Evolutionary conservation across 2,113 vertebrate genomes (phyloP).

Genomic region (Tretioscincus oriximinensis): DNA sequence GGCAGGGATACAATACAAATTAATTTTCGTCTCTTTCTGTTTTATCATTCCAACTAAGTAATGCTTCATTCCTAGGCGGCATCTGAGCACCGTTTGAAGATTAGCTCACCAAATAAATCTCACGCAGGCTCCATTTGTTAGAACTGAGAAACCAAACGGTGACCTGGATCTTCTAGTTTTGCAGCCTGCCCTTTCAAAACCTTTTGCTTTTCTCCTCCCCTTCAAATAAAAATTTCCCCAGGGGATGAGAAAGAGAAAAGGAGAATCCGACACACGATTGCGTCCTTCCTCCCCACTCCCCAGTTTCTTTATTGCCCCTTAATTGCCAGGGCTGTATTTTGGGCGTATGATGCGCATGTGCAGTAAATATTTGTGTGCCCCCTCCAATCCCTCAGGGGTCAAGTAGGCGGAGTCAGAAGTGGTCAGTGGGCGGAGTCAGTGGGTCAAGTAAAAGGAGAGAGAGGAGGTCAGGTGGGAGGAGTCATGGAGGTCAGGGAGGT

Average conservation of each 20-base stretch:
- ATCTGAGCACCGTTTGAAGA: constrained; percentile 28
- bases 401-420: too few species aligned
- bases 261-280: background rate
- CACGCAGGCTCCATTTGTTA: background rate
- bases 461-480: too few species aligned
- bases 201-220: background rate
- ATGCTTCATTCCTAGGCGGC: constrained; percentile 21
- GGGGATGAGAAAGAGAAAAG: background rate
- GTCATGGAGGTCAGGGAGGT: too few species aligned
- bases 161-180: background rate
- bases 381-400: too few species aligned
- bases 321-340: too few species aligned
- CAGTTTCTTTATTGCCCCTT: too few species aligned
- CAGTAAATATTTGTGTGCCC: too few species aligned
- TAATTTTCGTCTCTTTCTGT: constrained; percentile 29
- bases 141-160: constrained; percentile 8
- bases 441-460: too few species aligned
- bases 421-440: too few species aligned
- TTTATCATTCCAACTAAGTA: constrained; percentile 13
- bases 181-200: background rate
- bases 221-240: too few species aligned
- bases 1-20: constrained; percentile 13
- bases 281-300: too few species aligned
- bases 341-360: too few species aligned
- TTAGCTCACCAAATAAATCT: constrained; percentile 15